Percentiles rank a stretch among this genome's conserved stretches.
These are phyloP conservation scores for Phrynocephalus vlangalii DNA, from an alignment of 2,797 vertebrate species.

Conservation along the genomic window DNA sequence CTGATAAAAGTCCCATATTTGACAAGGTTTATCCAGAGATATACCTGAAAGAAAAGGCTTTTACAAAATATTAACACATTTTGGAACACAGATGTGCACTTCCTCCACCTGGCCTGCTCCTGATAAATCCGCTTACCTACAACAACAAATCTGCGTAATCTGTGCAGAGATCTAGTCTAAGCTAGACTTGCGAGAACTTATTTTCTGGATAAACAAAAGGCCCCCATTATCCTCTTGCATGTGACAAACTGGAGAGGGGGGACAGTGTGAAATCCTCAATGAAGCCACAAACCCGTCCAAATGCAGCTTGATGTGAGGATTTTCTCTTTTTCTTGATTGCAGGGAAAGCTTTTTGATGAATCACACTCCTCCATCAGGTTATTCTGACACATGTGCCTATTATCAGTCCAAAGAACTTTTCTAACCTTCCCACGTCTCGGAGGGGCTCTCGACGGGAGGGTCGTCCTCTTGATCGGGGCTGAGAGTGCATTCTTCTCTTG, in stretches of 20 bases:
- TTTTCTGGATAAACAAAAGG: slow-evolving; percentile 80
- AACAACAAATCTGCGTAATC: slow-evolving; percentile 69
- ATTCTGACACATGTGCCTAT: slow-evolving; percentile 88
- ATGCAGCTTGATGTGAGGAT: slow-evolving; percentile 91
- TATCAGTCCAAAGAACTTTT: slow-evolving; percentile 97
- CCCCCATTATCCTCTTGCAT: slow-evolving; percentile 84
- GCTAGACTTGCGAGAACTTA: slow-evolving; percentile 73
- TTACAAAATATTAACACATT: slow-evolving; percentile 90
- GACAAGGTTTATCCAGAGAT: slow-evolving; percentile 89
- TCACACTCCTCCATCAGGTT: slow-evolving; percentile 88
- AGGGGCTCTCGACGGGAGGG: slow-evolving; percentile 91
- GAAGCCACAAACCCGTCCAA: slow-evolving; percentile 87
- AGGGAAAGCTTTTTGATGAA: slow-evolving; percentile 83
- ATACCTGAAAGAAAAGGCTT: slow-evolving; percentile 95
- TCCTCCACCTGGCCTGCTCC: slow-evolving; percentile 79
- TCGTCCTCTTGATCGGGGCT: slow-evolving; percentile 92
- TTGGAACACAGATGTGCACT: slow-evolving; percentile 81
- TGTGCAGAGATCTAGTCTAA: slow-evolving; percentile 76
- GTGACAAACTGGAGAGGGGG: slow-evolving; percentile 70
- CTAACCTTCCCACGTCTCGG: slow-evolving; percentile 99
- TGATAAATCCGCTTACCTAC: slow-evolving; percentile 78
- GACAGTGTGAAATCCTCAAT: slow-evolving; percentile 87
- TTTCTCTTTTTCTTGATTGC: slow-evolving; percentile 87
- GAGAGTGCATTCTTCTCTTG: slow-evolving; percentile 94
- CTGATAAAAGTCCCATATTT: slow-evolving; percentile 91